These are phyloP conservation scores for Lamprotornis superbus DNA, from an alignment of 2,113 vertebrate species.

Conservation along the genomic window DNA sequence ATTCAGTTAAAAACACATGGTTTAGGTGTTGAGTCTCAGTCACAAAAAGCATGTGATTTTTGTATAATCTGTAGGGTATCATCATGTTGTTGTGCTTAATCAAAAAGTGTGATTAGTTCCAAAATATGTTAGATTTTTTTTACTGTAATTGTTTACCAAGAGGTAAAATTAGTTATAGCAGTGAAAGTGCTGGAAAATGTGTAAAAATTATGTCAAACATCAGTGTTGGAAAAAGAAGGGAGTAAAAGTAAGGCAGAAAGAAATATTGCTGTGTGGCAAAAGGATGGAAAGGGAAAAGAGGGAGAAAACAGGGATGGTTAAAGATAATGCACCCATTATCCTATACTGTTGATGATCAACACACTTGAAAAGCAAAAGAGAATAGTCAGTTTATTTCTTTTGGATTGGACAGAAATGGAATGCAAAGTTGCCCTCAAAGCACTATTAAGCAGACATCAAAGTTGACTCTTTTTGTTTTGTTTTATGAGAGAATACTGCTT, in stretches of 20 bases:
- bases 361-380: not conserved
- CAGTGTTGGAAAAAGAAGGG: not conserved
- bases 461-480: not conserved
- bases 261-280: not conserved
- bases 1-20: fast-evolving
- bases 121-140: not conserved
- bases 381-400: not conserved
- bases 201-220: not conserved
- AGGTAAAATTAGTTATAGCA: not conserved
- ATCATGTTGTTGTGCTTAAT: not conserved
- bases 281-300: not conserved
- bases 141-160: not conserved
- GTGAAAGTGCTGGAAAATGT: not conserved
- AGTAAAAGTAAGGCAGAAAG: not conserved
- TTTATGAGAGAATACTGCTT: not conserved
- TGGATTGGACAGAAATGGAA: not conserved
- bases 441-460: not conserved
- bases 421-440: not conserved
- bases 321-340: not conserved
- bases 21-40: not conserved
- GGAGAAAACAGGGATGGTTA: not conserved
- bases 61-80: not conserved
- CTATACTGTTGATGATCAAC: not conserved
- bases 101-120: not conserved
- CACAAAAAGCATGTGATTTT: not conserved